Percentiles rank a stretch among this genome's conserved stretches.
Evolutionary conservation across 2,797 vertebrate genomes (phyloP).

Genomic region (Syngnathus acus): DNA sequence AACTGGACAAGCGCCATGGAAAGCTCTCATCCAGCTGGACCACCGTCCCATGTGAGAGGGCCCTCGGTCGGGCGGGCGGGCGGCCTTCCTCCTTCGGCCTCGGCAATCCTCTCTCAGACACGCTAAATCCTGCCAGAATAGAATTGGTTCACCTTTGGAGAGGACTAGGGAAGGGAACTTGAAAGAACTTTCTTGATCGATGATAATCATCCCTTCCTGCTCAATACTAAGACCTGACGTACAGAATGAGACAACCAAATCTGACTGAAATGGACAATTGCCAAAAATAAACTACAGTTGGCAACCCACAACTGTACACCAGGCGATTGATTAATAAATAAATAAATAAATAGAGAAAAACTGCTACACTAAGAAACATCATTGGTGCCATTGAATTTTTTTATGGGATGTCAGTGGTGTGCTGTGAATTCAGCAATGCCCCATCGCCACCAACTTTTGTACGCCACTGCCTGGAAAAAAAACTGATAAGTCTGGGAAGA

Average conservation of each 20-base stretch:
- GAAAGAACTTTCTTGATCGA: not conserved
- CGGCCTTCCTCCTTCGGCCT: conserved; percentile 29
- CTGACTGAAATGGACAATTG: too few relatives aligned
- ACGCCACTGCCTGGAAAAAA: too few relatives aligned
- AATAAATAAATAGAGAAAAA: too few relatives aligned
- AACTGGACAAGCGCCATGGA: conserved; percentile 46
- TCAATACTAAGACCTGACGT: too few relatives aligned
- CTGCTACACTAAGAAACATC: too few relatives aligned
- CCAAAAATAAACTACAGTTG: too few relatives aligned
- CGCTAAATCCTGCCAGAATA: not conserved
- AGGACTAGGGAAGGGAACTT: not conserved
- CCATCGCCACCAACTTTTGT: too few relatives aligned
- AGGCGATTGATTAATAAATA: not conserved
- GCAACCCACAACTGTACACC: not conserved
- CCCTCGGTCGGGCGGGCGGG: conserved; percentile 27
- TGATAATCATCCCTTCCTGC: not conserved
- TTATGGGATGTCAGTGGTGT: too few relatives aligned
- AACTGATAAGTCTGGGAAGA: too few relatives aligned
- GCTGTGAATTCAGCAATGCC: too few relatives aligned
- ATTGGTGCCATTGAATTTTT: too few relatives aligned
- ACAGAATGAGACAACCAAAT: too few relatives aligned
- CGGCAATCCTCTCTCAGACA: conserved; percentile 15
- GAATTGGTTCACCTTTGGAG: not conserved
- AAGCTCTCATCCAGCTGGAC: conserved; percentile 56
- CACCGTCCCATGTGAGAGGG: conserved; percentile 16